Evolutionary conservation across 2,113 vertebrate species (phyloP).

Genomic region (Anolis carolinensis): DNA sequence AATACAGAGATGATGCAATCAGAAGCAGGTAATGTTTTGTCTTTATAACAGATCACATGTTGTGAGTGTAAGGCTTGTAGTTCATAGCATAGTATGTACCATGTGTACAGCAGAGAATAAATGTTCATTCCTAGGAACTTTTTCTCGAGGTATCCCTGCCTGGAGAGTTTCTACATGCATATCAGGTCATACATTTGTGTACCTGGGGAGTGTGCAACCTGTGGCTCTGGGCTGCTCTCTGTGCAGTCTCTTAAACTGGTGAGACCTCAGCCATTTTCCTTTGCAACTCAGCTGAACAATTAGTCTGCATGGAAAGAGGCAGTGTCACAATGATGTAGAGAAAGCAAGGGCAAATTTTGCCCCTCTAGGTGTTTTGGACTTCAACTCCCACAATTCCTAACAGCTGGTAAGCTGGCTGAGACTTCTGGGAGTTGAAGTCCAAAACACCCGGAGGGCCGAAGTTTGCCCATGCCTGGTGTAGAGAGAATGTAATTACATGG

Average conservation of each 20-base stretch:
- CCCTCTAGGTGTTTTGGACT: too few relatives aligned
- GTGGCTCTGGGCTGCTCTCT: not conserved
- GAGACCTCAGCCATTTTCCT: not conserved
- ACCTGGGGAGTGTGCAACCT: not conserved
- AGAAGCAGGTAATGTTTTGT: constrained; percentile 11
- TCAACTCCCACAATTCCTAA: too few relatives aligned
- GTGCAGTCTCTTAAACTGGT: not conserved
- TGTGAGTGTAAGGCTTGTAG: not conserved
- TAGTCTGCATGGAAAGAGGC: too few relatives aligned
- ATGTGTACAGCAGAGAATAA: not conserved
- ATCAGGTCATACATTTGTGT: not conserved
- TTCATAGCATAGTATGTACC: not conserved
- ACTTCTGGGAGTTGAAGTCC: too few relatives aligned
- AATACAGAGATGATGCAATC: constrained; percentile 43
- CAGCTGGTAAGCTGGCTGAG: too few relatives aligned
- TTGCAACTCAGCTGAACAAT: not conserved
- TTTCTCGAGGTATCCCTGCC: not conserved
- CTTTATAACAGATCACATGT: not conserved
- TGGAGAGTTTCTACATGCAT: not conserved
- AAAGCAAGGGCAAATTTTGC: too few relatives aligned
- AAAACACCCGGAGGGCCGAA: too few relatives aligned
- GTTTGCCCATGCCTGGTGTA: too few relatives aligned
- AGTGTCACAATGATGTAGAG: too few relatives aligned
- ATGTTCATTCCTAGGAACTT: not conserved
- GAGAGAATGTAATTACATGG: too few relatives aligned